A percentile compares a stretch with the other conserved stretches of the same genome.
Evolutionary conservation across 2,797 vertebrate genomes (phyloP).

Genomic region (Lutjanus campechanus): DNA sequence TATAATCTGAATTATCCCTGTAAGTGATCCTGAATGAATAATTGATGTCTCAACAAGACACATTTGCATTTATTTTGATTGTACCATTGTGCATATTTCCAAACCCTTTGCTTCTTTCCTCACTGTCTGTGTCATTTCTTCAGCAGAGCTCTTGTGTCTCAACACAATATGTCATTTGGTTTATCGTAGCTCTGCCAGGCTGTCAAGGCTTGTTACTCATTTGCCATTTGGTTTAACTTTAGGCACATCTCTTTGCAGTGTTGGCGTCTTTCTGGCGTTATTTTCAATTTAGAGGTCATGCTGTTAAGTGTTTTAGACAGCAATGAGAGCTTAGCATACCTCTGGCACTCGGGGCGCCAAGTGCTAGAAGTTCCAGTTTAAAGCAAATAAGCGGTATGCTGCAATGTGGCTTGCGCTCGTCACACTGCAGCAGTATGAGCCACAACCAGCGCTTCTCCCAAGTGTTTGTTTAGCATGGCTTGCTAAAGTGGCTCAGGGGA

Average conservation of each 20-base stretch:
- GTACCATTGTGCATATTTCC: slow-evolving; percentile 36
- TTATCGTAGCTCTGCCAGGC: slow-evolving; percentile 22
- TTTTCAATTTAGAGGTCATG: slow-evolving; percentile 33
- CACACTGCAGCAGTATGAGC: slow-evolving; percentile 1
- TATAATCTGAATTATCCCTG: too few relatives aligned
- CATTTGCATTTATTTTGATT: slow-evolving; percentile 36
- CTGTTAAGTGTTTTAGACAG: slow-evolving; percentile 37
- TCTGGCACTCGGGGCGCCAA: slow-evolving; percentile 20
- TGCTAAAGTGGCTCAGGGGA: slow-evolving; percentile 13
- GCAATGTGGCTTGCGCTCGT: slow-evolving; percentile 26
- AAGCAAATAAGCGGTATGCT: slow-evolving; percentile 16
- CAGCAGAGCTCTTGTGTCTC: slow-evolving; percentile 6
- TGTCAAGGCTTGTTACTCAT: slow-evolving; percentile 22
- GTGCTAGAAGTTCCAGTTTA: slow-evolving; percentile 16
- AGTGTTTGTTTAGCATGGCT: slow-evolving; percentile 16
- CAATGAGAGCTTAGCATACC: slow-evolving; percentile 27
- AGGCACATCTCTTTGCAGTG: slow-evolving; percentile 14
- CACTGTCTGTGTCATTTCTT: neutral
- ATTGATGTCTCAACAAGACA: slow-evolving; percentile 2
- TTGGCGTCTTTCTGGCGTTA: slow-evolving; percentile 24
- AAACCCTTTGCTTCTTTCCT: slow-evolving; percentile 15
- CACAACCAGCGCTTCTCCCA: slow-evolving; percentile 18
- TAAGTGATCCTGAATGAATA: neutral
- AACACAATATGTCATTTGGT: slow-evolving; percentile 36
- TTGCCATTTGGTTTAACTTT: slow-evolving; percentile 41